Conservation (phyloP, 2,888 invertebrate genomes). For the Priocnemis perturbator region DNA sequence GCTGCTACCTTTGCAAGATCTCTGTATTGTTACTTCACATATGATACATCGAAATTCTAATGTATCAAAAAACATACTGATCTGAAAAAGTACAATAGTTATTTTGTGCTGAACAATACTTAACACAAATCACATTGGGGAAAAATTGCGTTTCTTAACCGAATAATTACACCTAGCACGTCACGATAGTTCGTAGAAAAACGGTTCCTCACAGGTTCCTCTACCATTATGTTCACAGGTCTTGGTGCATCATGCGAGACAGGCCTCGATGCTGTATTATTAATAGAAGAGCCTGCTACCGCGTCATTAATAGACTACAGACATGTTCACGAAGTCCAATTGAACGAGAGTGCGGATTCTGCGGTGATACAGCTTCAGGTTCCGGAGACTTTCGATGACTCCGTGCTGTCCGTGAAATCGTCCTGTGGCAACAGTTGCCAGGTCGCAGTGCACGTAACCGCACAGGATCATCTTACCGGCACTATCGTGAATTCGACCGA, state of each 20-base stretch:
- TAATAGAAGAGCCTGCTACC: conserved; percentile 76
- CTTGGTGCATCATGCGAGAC: conserved; percentile 82
- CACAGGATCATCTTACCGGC: conserved; percentile 53
- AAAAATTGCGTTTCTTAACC: no score
- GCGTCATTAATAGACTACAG: conserved; percentile 53
- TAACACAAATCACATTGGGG: no score
- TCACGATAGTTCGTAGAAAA: no score
- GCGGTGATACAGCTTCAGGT: conserved; percentile 63
- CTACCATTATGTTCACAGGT: conserved; percentile 75
- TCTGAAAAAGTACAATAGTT: no score
- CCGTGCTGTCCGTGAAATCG: conserved; percentile 56
- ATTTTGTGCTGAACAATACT: no score
- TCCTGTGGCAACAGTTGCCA: conserved; percentile 65
- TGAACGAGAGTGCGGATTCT: conserved; percentile 56
- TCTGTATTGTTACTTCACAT: no score
- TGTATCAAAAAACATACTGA: no score
- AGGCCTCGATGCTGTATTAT: conserved; percentile 81
- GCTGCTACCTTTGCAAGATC: no score
- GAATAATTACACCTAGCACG: no score
- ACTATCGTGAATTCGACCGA: conserved; percentile 55
- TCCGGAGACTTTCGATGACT: conserved; percentile 51
- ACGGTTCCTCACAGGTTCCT: no score
- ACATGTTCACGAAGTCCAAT: conserved; percentile 40
- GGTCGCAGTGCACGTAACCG: conserved; percentile 60
- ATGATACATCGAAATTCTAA: no score